Conservation (phyloP, 2,888 invertebrate genomes). For the Megamerina dolium region DNA sequence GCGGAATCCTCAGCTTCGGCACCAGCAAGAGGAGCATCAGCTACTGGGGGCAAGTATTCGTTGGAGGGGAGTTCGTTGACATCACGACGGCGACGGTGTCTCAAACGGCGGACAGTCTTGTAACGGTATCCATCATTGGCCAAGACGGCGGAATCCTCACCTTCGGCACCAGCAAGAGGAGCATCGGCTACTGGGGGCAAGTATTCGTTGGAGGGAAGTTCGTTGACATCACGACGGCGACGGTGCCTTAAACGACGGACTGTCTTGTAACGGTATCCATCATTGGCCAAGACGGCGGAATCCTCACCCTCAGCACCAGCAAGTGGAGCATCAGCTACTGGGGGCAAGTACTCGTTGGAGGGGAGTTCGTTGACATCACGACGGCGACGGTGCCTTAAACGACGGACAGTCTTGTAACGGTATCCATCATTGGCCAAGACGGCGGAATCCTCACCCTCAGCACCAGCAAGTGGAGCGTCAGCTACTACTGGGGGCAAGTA, state of each 20-base stretch:
- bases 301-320: conserved; percentile 6
- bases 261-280: conserved; percentile 18
- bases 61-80: conserved; percentile 18
- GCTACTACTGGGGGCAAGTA: conserved; percentile 34
- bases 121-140: conserved; percentile 24
- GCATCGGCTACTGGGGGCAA: conserved; percentile 26
- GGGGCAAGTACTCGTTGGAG: conserved; percentile 16
- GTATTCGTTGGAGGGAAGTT: conserved; percentile 30
- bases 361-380: conserved; percentile 23
- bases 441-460: conserved; percentile 6
- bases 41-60: conserved; percentile 15
- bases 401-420: conserved; percentile 26
- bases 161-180: conserved; percentile 4
- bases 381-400: conserved; percentile 18
- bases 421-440: conserved; percentile 21
- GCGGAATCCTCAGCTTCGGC: conserved; percentile 9
- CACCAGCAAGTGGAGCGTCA: conserved; percentile 12
- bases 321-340: conserved; percentile 8
- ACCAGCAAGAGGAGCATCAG: conserved; percentile 3
- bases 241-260: conserved; percentile 11
- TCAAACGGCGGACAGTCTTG: conserved; percentile 22
- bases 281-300: conserved; percentile 12
- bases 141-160: conserved; percentile 10
- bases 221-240: conserved; percentile 24
- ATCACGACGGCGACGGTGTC: conserved; percentile 19